These are phyloP conservation scores for Sparus aurata DNA, from an alignment of 2,797 vertebrate species.

Conservation along the genomic window DNA sequence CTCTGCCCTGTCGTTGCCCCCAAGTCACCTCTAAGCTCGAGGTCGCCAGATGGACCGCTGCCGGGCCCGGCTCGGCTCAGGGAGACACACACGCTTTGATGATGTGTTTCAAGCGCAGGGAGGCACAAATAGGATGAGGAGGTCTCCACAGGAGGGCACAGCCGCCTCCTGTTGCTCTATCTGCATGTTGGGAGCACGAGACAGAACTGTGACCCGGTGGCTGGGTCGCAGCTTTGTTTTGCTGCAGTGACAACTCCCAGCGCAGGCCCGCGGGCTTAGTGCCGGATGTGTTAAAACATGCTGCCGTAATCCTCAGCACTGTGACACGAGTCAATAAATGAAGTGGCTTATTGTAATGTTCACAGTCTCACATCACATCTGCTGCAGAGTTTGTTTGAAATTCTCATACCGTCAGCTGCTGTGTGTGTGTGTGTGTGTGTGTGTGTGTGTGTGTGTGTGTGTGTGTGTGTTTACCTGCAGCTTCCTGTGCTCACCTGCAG, in stretches of 20 bases:
- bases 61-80: constrained; percentile 17
- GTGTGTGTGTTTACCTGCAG: neutral
- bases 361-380: constrained; percentile 25
- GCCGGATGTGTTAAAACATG: constrained; percentile 23
- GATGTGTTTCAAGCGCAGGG: constrained; percentile 36
- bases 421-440: neutral
- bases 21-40: constrained; percentile 39
- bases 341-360: constrained; percentile 36
- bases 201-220: constrained; percentile 41
- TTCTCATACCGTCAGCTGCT: constrained; percentile 6
- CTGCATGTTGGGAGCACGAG: constrained; percentile 2
- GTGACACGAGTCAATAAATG: constrained; percentile 29
- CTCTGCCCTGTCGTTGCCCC: constrained; percentile 19
- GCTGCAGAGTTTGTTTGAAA: constrained; percentile 1
- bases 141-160: constrained; percentile 13
- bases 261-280: constrained; percentile 14
- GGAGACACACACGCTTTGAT: constrained; percentile 32
- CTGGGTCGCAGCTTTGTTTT: constrained; percentile 56
- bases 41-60: constrained; percentile 48
- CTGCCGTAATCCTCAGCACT: neutral
- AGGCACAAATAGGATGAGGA: constrained; percentile 30
- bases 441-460: no score
- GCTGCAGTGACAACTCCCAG: constrained; percentile 39
- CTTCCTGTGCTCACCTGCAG: neutral
- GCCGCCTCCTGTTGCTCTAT: constrained; percentile 19